Evolutionary conservation across 1,140 invertebrate species (phyloP).

Genomic region (Pseudomyrmex gracilis): DNA sequence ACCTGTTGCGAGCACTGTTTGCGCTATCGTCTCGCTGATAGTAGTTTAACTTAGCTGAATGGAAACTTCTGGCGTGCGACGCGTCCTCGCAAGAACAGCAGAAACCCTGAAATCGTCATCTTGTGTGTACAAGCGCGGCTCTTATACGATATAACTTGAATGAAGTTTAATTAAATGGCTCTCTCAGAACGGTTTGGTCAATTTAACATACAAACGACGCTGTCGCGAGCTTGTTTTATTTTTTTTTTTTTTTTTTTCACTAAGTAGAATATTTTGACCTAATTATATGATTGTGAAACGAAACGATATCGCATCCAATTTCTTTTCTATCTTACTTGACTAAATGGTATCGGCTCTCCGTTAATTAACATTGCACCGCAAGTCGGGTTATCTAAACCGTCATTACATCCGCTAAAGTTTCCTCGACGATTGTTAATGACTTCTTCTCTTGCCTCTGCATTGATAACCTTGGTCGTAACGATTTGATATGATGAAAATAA

Average conservation of each 20-base stretch:
- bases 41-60: conserved; percentile 64
- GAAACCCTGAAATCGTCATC: conserved; percentile 78
- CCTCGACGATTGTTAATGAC: conserved; percentile 82
- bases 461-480: conserved; percentile 78
- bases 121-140: conserved; percentile 13
- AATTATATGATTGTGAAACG: too few relatives aligned
- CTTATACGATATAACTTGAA: conserved; percentile 24
- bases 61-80: conserved; percentile 47
- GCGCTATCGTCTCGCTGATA: neutral
- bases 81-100: conserved; percentile 83
- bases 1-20: conserved; percentile 67
- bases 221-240: too few relatives aligned
- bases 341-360: conserved; percentile 81
- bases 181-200: neutral
- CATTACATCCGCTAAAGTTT: conserved; percentile 82
- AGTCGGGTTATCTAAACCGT: conserved; percentile 77
- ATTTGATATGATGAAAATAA: conserved; percentile 38
- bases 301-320: neutral
- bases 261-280: too few relatives aligned
- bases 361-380: conserved; percentile 80
- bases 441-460: conserved; percentile 82
- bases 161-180: conserved; percentile 52
- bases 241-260: too few relatives aligned
- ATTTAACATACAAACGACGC: neutral
- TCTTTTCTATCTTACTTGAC: conserved; percentile 74